Base-by-base conservation (phyloP, 2,888 invertebrate genomes). In the Uropetala carovei region DNA sequence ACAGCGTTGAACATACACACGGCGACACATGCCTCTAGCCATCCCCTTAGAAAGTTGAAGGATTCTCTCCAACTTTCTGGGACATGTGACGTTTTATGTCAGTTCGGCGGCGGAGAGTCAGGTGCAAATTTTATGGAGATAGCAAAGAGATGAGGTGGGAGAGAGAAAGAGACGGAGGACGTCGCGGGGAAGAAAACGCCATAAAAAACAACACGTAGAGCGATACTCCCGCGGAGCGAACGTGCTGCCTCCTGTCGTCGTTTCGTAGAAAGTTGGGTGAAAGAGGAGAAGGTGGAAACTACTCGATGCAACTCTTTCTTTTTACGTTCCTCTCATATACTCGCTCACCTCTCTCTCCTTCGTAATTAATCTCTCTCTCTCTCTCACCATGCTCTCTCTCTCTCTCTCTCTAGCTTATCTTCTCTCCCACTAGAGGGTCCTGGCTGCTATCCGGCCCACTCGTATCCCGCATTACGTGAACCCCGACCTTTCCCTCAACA, bases 401-500 rank as follows among this genome's bases (percentile, higher is more conserved):
- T 43, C 43, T 43, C 43, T 43, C 43, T 43, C 43, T 3, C 5
- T 1, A 43, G 43, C 43, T 43, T 43, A 43, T 43, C 43, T 43
- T 43, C 5, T 5, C 43, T 43, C 5, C 43, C 43, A 43, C 43
- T 43, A 43, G 43, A 5, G 43, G 43, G 43, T 43, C 5, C 43
- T 43, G 43, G 43, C 43, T 43, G 43, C 43, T 43, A 43, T 43
- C 43, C 43, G 43, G 43, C 43, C 43, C 43, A 43, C 43, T 43
- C 43, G 43, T 43, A 43, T 18, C 60, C 18, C 22, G 68, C 68
- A 68, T 75, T 27, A 22, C 27, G 75, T 75, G 75, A 75, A 75
- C 75, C 75, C 75, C 75, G 75, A 75, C 75, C 75, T 75, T 75
- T 75, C 75, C 75, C 75, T 75, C 75, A 22, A 2, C 75, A 27